Conservation (phyloP, 2,113 vertebrate genomes). For the Micromys minutus region DNA sequence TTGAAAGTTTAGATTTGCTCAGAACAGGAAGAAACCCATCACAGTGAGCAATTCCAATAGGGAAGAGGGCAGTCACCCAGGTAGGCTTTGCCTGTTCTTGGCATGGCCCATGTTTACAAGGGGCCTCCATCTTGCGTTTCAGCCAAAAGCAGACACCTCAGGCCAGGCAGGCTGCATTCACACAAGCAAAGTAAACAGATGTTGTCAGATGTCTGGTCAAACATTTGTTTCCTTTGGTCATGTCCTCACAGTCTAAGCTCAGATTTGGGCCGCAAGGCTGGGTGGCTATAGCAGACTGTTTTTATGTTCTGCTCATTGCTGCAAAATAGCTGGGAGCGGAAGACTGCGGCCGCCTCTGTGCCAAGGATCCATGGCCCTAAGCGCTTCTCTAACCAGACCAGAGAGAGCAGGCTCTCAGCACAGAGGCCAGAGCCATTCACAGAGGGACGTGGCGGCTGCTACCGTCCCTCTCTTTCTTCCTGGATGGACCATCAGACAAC, state of each 20-base stretch:
- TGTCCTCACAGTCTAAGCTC: constrained; percentile 27
- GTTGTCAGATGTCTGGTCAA: constrained; percentile 67
- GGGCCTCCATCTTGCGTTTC: not conserved
- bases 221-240: constrained; percentile 66
- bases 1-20: not conserved
- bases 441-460: rapidly evolving
- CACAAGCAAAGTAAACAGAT: constrained; percentile 48
- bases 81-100: not conserved
- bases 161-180: constrained; percentile 41
- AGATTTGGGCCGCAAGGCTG: constrained; percentile 24
- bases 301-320: not conserved
- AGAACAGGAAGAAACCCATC: not conserved
- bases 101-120: not conserved
- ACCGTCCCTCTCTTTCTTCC: not conserved
- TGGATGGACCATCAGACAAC: not conserved
- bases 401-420: not conserved
- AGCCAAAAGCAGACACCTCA: constrained; percentile 59
- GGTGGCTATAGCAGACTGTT: constrained; percentile 42
- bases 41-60: not conserved
- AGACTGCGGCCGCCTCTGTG: not conserved
- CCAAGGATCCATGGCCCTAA: not conserved
- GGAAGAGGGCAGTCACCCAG: not conserved
- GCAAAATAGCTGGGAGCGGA: constrained; percentile 29
- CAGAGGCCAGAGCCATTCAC: no score
- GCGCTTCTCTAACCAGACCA: not conserved